Base-by-base conservation (phyloP, 53 echinoderm and acorn worm genomes). In the Patiria pectinifera region DNA sequence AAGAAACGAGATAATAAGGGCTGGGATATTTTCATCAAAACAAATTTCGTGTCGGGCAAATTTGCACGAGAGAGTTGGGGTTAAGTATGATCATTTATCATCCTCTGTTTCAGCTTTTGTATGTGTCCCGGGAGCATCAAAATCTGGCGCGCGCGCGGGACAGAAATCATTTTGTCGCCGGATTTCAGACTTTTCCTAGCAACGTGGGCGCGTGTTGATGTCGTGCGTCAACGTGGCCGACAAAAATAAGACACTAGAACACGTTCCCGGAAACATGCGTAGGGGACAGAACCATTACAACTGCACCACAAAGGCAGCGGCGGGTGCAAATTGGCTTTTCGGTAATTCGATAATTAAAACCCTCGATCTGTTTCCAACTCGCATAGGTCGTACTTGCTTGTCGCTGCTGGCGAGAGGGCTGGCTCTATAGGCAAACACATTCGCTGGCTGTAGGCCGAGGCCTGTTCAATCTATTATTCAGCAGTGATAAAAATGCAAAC, bases 41-140 rank as follows among this genome's bases (percentile, higher is more conserved):
- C 24, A 74, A 74, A 23, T 23, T 74, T 74, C 74, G 15, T 23
- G 74, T 74, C 74, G 24, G 74, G 3, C 23, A 74, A 74, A 74
- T 74, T 11, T 23, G 24, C 74, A 23, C 24, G 8, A 74, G 74
- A 74, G 74, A 53, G 53, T 53, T 24, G 8, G 74, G 74, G n/a
- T 10, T 74, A 74, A 74, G 74, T 74, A 25, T 74, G 11, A 74
- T 74, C 74, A 74, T 74, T 74, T 74, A 74, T 74, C 74, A 74
- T 74, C 74, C n/a, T 23, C 6, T 74, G 4, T 23, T n/a, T 74
- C 21, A 74, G 74, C 22, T 23, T 66, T 66, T 66, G 66, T 66
- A 18, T 21, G 16, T 69, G 16, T 21, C 4, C 4, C 4, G 24
- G 23, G 6, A 18, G 74, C 74, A 74, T 74, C 74, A 18, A 66